Evolutionary conservation across 2,888 invertebrate genomes (phyloP).

Genomic region (Lucinisca nassula): DNA sequence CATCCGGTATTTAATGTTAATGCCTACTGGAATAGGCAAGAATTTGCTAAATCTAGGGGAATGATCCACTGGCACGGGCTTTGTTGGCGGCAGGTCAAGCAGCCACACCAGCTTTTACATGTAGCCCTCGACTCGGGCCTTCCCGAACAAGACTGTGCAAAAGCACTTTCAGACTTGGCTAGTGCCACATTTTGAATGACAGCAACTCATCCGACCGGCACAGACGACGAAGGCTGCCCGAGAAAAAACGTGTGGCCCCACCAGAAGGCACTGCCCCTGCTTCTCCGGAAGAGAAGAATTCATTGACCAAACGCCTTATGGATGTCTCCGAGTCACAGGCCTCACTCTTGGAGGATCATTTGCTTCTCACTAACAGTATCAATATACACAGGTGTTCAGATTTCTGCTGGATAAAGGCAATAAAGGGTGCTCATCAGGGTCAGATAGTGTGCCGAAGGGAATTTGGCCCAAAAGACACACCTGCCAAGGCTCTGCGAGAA

Average conservation of each 20-base stretch:
- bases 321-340: slow-evolving; percentile 67
- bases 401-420: too few relatives aligned
- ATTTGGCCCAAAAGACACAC: too few relatives aligned
- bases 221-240: slow-evolving; percentile 54
- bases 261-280: too few relatives aligned
- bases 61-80: slow-evolving; percentile 75
- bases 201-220: slow-evolving; percentile 37
- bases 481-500: too few relatives aligned
- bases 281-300: slow-evolving; percentile 62
- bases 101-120: slow-evolving; percentile 55
- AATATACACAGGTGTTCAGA: too few relatives aligned
- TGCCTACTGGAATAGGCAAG: slow-evolving; percentile 71
- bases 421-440: too few relatives aligned
- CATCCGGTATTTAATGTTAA: slow-evolving; percentile 68
- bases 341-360: slow-evolving; percentile 66
- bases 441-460: too few relatives aligned
- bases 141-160: slow-evolving; percentile 38
- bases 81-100: slow-evolving; percentile 58
- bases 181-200: slow-evolving; percentile 49
- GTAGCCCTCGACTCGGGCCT: slow-evolving; percentile 32
- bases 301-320: slow-evolving; percentile 71
- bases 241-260: slow-evolving; percentile 73
- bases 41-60: slow-evolving; percentile 72
- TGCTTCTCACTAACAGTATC: slow-evolving; percentile 48
- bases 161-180: slow-evolving; percentile 50